Percentiles rank a stretch among this genome's conserved stretches.
phyloP scores from a whole-genome alignment of 2,113 vertebrate genomes.

The Lipophrys pholis region DNA sequence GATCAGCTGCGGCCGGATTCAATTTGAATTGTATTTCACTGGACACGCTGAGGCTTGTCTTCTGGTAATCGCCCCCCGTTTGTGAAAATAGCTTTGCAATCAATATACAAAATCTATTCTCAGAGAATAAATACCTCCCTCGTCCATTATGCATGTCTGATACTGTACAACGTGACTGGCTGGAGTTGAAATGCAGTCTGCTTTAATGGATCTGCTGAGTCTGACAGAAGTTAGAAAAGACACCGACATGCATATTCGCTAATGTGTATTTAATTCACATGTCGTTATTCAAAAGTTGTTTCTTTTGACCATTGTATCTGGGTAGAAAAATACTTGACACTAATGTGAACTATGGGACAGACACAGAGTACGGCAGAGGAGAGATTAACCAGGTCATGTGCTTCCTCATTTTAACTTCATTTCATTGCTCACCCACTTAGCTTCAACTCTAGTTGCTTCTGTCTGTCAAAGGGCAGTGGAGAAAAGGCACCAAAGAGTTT shows the following conservation, averaged over 20 bases:
- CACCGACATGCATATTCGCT: slow-evolving; percentile 6
- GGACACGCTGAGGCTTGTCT: slow-evolving; percentile 52
- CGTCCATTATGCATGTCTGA: slow-evolving; percentile 58
- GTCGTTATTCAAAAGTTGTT: neutral
- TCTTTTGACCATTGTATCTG: neutral
- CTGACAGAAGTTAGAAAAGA: slow-evolving; percentile 3
- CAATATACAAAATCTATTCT: slow-evolving; percentile 67
- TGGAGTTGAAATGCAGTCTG: slow-evolving; percentile 40
- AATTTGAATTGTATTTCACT: slow-evolving; percentile 56
- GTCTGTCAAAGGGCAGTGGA: slow-evolving; percentile 10
- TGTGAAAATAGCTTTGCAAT: slow-evolving; percentile 69
- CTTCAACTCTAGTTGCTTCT: slow-evolving; percentile 1
- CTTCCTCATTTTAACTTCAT: too few relatives aligned
- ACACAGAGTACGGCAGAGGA: neutral
- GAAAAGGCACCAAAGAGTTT: slow-evolving; percentile 1
- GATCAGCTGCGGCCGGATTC: slow-evolving; percentile 40
- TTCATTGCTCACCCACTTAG: neutral
- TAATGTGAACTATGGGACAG: neutral
- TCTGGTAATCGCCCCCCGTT: slow-evolving; percentile 52
- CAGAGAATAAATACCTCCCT: slow-evolving; percentile 38
- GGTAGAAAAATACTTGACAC: neutral
- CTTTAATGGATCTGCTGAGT: slow-evolving; percentile 32
- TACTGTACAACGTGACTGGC: slow-evolving; percentile 28
- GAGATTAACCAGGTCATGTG: neutral
- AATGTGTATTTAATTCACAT: slow-evolving; percentile 13